phyloP scores from a whole-genome alignment of 2,113 vertebrate genomes.

The Plecotus auritus region DNA sequence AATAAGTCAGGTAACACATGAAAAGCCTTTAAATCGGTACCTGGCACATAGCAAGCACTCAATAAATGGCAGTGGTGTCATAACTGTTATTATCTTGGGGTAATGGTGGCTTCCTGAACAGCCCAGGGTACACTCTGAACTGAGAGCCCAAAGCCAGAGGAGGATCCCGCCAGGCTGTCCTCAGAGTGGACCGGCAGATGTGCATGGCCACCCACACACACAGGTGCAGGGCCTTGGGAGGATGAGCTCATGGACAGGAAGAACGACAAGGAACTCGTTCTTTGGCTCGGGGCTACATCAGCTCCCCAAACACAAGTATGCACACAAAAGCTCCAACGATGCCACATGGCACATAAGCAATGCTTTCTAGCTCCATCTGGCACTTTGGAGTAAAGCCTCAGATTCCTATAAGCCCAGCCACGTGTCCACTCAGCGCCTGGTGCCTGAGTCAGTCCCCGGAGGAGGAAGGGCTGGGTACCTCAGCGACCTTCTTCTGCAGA shows the following conservation, averaged over 20 bases:
- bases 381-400: background rate
- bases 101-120: background rate
- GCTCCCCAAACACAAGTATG: background rate
- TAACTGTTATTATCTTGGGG: background rate
- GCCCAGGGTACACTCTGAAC: background rate
- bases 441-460: rapidly evolving
- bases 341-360: background rate
- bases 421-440: too few relatives aligned
- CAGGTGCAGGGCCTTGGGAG: background rate
- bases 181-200: background rate
- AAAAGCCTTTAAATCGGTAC: background rate
- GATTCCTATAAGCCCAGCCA: background rate
- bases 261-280: background rate
- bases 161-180: background rate
- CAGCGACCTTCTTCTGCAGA: constrained; percentile 93
- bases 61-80: background rate
- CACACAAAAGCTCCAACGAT: background rate
- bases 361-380: background rate
- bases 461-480: constrained; percentile 82
- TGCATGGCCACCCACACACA: background rate
- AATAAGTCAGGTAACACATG: background rate
- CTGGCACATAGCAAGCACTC: background rate
- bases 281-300: background rate
- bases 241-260: background rate
- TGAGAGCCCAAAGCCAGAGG: background rate